Base-by-base conservation (phyloP, 2,797 vertebrate genomes). In the Anas acuta region DNA sequence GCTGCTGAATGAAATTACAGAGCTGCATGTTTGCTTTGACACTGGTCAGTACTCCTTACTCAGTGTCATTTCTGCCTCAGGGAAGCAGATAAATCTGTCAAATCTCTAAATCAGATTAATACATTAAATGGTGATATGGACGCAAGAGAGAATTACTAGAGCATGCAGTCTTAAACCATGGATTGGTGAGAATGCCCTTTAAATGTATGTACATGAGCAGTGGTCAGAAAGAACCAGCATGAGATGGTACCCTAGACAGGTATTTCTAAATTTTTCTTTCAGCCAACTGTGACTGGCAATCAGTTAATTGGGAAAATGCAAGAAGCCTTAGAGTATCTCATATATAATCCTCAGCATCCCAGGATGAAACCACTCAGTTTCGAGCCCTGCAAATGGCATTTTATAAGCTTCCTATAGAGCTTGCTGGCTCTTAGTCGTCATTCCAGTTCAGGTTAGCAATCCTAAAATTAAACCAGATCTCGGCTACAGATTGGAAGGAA, bases 11-110 rank as follows among this genome's bases (percentile, higher is more conserved):
- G 54, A 84, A 86, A 77, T 51, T 47, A 53, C 23, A 66, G 11
- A 75, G 30, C 23, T 41, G 45, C 20, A 21, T 65, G 19, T 70
- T 81, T 79, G 41, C 35, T 90, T 87, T 43, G 53, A 79, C 53
- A 76, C n/a, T n/a, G 37, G 47, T 43, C 62, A 53, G 80, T 39
- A 54, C 43, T 39, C 35, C 79, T 67, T 67, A 80, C 22, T 77
- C 35, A 43, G 11, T 60, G 58, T 22, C 87, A 49, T 47, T 85
- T 85, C 72, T 93, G 61, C 35, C 47, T 61, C 43, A 83, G 41
- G 41, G 39, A 91, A 88, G 60, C 60, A 77, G 47, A 87, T 77
- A 89, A 84, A 90, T 87, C 81, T 82, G 67, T 87, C 78, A 84
- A 53, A 90, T 90, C 56, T 87, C 81, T 87, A 76, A 84, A 94